Base-by-base conservation (phyloP, 2,113 vertebrate species). In the Trichomycterus rosablanca region DNA sequence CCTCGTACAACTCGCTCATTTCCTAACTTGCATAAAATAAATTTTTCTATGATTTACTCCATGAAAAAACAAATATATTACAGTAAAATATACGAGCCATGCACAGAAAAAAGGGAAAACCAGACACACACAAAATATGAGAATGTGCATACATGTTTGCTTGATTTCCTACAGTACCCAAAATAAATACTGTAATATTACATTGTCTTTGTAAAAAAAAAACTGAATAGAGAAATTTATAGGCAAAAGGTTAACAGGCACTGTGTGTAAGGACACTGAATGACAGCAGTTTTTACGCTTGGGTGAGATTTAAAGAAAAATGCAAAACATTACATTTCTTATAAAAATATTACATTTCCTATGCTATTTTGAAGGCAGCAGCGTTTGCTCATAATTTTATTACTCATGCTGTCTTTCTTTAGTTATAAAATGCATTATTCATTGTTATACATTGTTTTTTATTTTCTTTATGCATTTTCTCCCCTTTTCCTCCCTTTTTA, bases 341-440 rank as follows among this genome's bases (percentile, higher is more conserved):
- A 81, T 78, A 83, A 78, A 83, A 59, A 77, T 76, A 73, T 71
- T n/a, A n/a, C n/a, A n/a, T n/a, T n/a, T 74, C 52, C 68, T 60
- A 73, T 70, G 72, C 70, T 50, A 77, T n/a, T n/a, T n/a, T n/a
- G n/a, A 88, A 86, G 81, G 82, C 83, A 80, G 82, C 73, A 76
- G 77, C 57, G 68, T 66, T 55, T 66, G 11, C 45, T 39, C 18
- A 46, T n/a, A n/a, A n/a, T n/a, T n/a, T n/a, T n/a, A n/a, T 39
- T 26, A 53, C 35, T 35, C 34, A 8, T 35, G 34, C 9, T 35
- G 9, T 8, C 9, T 11, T 35, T 6, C 14, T 35, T 35, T 9
- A 8, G 9, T 12, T 35, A 6, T 35, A 5, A 35, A 35, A 35
- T 8, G 34, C 34, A 35, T 50, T 19, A 8, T 14, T 63, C n/a